Conservation (phyloP, 2,797 vertebrate species). For the Simalia tracyae region DNA sequence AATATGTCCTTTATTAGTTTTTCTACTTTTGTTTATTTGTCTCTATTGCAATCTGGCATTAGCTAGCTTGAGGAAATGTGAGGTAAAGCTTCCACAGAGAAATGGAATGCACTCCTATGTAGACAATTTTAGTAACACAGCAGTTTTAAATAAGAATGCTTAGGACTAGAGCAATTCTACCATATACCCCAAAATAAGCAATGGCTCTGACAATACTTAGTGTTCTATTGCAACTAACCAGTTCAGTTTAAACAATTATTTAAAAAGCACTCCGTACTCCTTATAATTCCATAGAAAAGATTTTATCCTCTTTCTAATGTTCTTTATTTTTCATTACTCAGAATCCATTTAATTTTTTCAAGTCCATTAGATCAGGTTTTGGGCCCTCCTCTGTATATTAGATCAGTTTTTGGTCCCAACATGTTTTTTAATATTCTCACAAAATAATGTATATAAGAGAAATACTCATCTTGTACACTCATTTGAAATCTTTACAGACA, state of each 20-base stretch:
- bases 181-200: not conserved
- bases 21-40: not conserved
- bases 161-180: not conserved
- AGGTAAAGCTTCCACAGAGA: not conserved
- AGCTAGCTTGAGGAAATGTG: not conserved
- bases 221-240: not conserved
- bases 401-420: not conserved
- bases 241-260: not conserved
- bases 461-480: not conserved
- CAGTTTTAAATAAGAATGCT: not conserved
- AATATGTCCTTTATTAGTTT: not conserved
- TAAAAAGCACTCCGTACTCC: not conserved
- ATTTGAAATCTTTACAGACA: not conserved
- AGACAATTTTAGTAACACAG: not conserved
- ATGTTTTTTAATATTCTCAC: not conserved
- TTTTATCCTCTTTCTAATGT: not conserved
- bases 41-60: not conserved
- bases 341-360: not conserved
- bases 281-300: not conserved
- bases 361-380: not conserved
- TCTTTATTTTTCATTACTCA: not conserved
- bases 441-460: not conserved
- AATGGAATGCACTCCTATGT: not conserved
- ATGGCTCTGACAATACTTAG: not conserved
- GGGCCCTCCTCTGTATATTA: not conserved